Percentiles rank a stretch among this genome's conserved stretches.
Evolutionary conservation across 2,888 invertebrate genomes (phyloP).

Genomic region (Nomada flava): DNA sequence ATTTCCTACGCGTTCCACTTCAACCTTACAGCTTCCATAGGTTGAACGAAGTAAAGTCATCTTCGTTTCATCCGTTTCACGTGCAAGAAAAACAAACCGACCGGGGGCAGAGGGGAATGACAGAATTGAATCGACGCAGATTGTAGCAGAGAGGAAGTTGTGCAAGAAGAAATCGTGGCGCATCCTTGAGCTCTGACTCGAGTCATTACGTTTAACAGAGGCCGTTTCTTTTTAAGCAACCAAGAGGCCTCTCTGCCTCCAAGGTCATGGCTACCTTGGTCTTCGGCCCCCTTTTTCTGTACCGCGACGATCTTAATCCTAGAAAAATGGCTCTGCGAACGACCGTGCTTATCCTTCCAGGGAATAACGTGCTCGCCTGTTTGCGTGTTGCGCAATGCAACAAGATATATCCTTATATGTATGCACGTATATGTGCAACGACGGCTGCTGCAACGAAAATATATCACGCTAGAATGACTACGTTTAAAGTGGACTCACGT

Average conservation of each 20-base stretch:
- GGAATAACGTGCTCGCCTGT: not conserved
- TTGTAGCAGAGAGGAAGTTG: slow-evolving; percentile 29
- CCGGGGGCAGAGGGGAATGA: not conserved
- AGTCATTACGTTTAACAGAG: slow-evolving; percentile 20
- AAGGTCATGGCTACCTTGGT: slow-evolving; percentile 49
- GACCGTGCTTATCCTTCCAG: not conserved
- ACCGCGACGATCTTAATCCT: slow-evolving; percentile 7
- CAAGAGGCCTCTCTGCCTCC: slow-evolving; percentile 23
- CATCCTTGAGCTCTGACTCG: slow-evolving; percentile 28
- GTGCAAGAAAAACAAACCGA: not conserved
- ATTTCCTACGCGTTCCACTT: not conserved
- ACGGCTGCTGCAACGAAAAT: slow-evolving; percentile 11
- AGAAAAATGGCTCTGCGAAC: slow-evolving; percentile 26
- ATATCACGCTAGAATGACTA: slow-evolving; percentile 10
- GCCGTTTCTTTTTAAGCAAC: slow-evolving; percentile 33
- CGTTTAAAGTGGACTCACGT: slow-evolving; percentile 21
- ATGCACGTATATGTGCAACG: not conserved
- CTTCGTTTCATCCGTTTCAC: no score
- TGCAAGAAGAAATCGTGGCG: slow-evolving; percentile 29
- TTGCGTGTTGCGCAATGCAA: slow-evolving; percentile 37
- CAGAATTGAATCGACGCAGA: not conserved
- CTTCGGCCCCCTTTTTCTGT: slow-evolving; percentile 14
- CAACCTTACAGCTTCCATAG: no score
- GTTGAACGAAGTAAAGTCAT: no score
- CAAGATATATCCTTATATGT: slow-evolving; percentile 46